Evolutionary conservation across 2,797 vertebrate genomes (phyloP), one percentile per base, ranked within the genome.

Genomic region (Arremon brunneinucha): DNA sequence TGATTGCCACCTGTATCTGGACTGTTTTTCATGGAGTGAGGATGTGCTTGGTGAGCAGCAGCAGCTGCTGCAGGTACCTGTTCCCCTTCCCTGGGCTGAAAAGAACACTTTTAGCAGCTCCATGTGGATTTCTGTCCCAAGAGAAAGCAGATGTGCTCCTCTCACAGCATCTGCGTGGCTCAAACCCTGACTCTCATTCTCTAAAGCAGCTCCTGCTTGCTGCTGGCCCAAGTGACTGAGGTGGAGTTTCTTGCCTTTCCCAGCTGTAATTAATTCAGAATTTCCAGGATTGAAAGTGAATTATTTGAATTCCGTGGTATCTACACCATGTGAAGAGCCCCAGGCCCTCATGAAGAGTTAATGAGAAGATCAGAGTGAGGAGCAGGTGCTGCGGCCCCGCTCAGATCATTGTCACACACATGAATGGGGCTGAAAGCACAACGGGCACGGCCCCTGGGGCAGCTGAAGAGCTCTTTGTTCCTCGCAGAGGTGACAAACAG

Each of bases 341-440:
- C 26, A 32, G 65, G 43, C 65, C 69, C 32, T 89, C 53, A 9
- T 85, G 28, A 92, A 11, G 82, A 80, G 64, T 91, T 89, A 68
- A 87, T 34, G 71, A 60, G 21, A 18, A 72, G 87, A 88, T 83
- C 2, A 35, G 34, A 57, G 50, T 7, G 56, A 91, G 67, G 59
- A 92, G 81, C 82, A 80, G 82, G 82, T 37, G 68, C 16, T 2
- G 32, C 34, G 26, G 23, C 55, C 70, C 59, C 1, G 39, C 76
- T 83, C 52, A 67, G 39, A 62, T 69, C 65, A 35, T 1, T 65
- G 59, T 52, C 20, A 67, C 17, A 52, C 63, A 57, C 43, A 63
- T 20, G 8, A 55, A 23, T 11, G 23, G 5, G 24, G 56, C 1
- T 39, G 39, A 30, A 63, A 57, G 75, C 43, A 75, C 43, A 50